phyloP scores from a whole-genome alignment of 2,888 invertebrate species.

The Drosophila nr. perissopoda region DNA sequence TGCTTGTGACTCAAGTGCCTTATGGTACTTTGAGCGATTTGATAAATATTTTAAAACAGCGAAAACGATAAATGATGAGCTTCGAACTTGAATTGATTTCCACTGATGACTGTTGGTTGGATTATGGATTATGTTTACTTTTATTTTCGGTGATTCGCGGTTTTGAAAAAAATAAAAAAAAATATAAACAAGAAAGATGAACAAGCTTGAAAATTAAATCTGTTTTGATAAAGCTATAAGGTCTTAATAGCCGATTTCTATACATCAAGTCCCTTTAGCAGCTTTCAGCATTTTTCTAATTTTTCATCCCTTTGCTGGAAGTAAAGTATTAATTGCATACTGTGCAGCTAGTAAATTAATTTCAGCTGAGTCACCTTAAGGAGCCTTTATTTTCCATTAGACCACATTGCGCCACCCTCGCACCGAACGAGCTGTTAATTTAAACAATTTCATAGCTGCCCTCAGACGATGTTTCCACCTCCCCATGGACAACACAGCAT shows the following conservation, averaged over 20 bases:
- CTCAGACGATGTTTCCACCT: neutral
- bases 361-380: conserved; percentile 39
- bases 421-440: conserved; percentile 51
- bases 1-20: conserved; percentile 5
- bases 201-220: neutral
- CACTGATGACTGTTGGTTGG: neutral
- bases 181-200: neutral
- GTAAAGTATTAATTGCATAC: neutral
- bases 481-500: neutral
- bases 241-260: neutral
- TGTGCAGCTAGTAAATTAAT: neutral
- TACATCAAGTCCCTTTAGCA: neutral
- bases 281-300: neutral
- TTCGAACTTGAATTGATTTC: neutral
- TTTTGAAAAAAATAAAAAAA: no score
- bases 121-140: neutral
- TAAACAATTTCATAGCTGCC: conserved; percentile 51
- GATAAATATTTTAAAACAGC: neutral
- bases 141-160: neutral
- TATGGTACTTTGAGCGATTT: neutral
- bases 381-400: conserved; percentile 1
- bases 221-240: neutral
- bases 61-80: neutral
- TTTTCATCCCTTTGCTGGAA: neutral
- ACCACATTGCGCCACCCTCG: conserved; percentile 13